Evolutionary conservation across 2,797 vertebrate genomes (phyloP).

Genomic region (Pangasius macronema): DNA sequence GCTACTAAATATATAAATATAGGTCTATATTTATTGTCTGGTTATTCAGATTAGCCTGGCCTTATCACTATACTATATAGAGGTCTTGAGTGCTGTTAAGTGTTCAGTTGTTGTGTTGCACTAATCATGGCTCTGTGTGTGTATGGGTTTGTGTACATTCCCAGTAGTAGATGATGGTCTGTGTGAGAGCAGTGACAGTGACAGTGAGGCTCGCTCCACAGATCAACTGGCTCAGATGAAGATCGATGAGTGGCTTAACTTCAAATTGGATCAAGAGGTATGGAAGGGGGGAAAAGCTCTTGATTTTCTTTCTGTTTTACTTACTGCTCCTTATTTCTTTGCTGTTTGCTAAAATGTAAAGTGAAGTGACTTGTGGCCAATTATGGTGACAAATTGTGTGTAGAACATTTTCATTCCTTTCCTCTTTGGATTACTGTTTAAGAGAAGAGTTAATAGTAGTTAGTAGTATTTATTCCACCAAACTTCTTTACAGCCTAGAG

Average conservation of each 20-base stretch:
- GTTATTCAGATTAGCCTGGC: too few relatives aligned
- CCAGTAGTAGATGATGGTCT: constrained; percentile 62
- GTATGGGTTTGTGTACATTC: background rate
- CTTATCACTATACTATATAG: background rate
- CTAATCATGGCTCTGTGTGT: background rate
- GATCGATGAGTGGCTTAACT: constrained; percentile 88
- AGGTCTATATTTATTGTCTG: too few relatives aligned
- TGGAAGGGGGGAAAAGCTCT: constrained; percentile 8
- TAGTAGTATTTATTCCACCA: background rate
- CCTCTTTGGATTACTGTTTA: background rate
- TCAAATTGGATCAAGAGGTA: constrained; percentile 86
- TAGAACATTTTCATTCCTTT: too few relatives aligned
- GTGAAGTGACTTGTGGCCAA: too few relatives aligned
- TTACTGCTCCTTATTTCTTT: background rate
- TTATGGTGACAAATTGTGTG: too few relatives aligned
- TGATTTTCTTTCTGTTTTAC: background rate
- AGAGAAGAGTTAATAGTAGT: background rate
- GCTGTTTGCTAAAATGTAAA: background rate
- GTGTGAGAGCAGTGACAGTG: constrained; percentile 87
- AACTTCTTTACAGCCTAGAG: background rate
- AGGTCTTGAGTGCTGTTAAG: background rate
- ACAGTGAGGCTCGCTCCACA: constrained; percentile 78
- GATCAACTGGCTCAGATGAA: constrained; percentile 75
- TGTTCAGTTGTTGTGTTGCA: background rate
- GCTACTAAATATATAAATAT: too few relatives aligned